These are phyloP conservation scores for Ennomos erosarius DNA, from an alignment of 2,888 invertebrate genomes.

Conservation along the genomic window DNA sequence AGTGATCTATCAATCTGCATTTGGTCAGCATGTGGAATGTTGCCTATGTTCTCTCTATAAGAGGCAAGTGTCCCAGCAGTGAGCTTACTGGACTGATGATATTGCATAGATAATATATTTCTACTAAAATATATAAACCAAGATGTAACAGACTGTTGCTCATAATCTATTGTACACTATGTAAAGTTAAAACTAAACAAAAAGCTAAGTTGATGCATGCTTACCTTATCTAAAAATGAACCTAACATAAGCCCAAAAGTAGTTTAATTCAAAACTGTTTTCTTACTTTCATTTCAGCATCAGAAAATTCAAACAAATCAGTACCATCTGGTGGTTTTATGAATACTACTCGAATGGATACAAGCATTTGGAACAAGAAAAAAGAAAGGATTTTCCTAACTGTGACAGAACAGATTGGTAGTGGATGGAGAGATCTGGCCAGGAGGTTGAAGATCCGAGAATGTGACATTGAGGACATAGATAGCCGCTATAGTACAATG, in stretches of 20 bases:
- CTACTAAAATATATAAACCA: too few species aligned
- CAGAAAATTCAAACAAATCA: slow-evolving; percentile 39
- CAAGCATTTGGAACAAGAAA: slow-evolving; percentile 53
- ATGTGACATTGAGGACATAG: slow-evolving; percentile 67
- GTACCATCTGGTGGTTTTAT: slow-evolving; percentile 40
- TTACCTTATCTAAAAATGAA: too few species aligned
- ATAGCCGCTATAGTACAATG: slow-evolving; percentile 50
- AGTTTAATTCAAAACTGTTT: slow-evolving; percentile 22
- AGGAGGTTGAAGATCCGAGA: slow-evolving; percentile 70
- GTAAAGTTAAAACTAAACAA: too few species aligned
- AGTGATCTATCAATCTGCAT: too few species aligned
- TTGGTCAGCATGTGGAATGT: too few species aligned
- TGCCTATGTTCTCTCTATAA: too few species aligned
- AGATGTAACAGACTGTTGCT: too few species aligned
- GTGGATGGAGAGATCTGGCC: slow-evolving; percentile 69
- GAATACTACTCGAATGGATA: slow-evolving; percentile 47
- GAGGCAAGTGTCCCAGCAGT: too few species aligned
- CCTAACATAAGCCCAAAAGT: neutral
- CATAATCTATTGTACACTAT: too few species aligned
- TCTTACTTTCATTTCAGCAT: slow-evolving; percentile 46
- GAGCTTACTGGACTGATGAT: too few species aligned
- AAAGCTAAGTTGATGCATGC: too few species aligned
- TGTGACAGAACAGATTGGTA: slow-evolving; percentile 67
- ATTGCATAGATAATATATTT: too few species aligned
- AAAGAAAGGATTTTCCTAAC: slow-evolving; percentile 62